These are phyloP conservation scores for Melitaea cinxia DNA, from an alignment of 1,140 invertebrate species.

Conservation along the genomic window DNA sequence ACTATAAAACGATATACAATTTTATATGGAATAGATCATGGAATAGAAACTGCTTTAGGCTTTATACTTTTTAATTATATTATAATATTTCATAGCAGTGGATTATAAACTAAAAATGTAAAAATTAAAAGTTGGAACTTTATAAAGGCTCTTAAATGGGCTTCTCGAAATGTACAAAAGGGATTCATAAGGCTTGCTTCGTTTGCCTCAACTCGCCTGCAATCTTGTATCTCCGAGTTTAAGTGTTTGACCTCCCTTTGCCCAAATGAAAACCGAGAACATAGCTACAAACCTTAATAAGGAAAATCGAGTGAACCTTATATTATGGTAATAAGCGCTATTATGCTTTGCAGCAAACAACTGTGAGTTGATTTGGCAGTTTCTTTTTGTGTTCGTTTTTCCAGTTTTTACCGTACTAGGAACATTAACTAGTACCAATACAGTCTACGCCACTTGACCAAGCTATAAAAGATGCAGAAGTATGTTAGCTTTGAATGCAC, in stretches of 20 bases:
- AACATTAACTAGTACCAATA: constrained; percentile 18
- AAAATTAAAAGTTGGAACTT: constrained; percentile 6
- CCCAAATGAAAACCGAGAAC: constrained; percentile 27
- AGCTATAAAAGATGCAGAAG: constrained; percentile 7
- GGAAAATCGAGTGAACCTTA: constrained; percentile 9
- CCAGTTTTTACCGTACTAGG: constrained; percentile 10
- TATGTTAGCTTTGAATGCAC: constrained; percentile 7
- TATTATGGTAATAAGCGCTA: neutral
- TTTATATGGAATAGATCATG: neutral
- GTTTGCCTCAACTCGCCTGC: constrained; percentile 71
- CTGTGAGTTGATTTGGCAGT: neutral
- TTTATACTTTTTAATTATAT: neutral
- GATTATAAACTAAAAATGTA: neutral
- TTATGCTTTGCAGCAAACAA: neutral
- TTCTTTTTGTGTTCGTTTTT: constrained; percentile 24
- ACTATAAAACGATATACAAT: too few relatives aligned
- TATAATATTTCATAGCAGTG: neutral
- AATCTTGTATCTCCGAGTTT: constrained; percentile 67
- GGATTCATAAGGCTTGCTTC: constrained; percentile 69
- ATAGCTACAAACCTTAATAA: constrained; percentile 18
- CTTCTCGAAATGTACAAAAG: constrained; percentile 42
- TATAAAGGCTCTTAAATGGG: constrained; percentile 4
- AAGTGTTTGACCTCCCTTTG: constrained; percentile 63
- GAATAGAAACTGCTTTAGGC: neutral
- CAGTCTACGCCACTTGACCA: constrained; percentile 3